Base-by-base conservation (phyloP, 2,113 vertebrate genomes). In the Sturnira hondurensis region DNA sequence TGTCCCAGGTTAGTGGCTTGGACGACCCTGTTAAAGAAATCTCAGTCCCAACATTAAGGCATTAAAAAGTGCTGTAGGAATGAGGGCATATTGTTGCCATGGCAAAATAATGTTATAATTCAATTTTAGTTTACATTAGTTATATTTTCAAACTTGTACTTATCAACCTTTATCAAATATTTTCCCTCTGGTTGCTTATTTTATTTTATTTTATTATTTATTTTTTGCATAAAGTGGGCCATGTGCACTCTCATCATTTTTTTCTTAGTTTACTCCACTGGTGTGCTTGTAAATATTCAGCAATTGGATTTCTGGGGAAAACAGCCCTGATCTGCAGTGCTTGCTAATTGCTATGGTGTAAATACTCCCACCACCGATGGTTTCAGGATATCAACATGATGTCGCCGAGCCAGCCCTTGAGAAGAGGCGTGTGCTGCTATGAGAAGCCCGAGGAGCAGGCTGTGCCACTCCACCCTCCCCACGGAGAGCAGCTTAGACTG, bases 361-460 rank as follows among this genome's bases (percentile, higher is more conserved):
- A 73, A 81, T 4, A 12, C n/a, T 6, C 9, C 43, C 19, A 7
- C 16, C 0, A 1, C 2, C 20, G 65, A 56, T 2, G 52, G 15
- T 63, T 52, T 45, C 54, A 24, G n/a, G 82, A 24, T 26, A 5
- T 31, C 16, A 1, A 14, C 2, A 0, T 0, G 41, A 2, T 0
- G 5, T 38, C 5, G 0, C 50, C 0, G 28, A 22, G 58, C 4
- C 0, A 28, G 33, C 28, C 31, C 17, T 3, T 2, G 12, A 17
- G 15, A 45, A 4, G n/a, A n/a, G 52, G 19, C 31, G 38, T 7
- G n/a, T 4, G 4, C 4, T 2, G 3, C 76, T 36, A 22, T 19
- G 19, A 6, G 61, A 38, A 31, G 47, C 28, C n/a, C 10, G 67
- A 68, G 7, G 17, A 36, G 36, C 36, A 24, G 68, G 36, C 70